Evolutionary conservation across 2,888 invertebrate genomes (phyloP).

Genomic region (Lepidonotus clava): DNA sequence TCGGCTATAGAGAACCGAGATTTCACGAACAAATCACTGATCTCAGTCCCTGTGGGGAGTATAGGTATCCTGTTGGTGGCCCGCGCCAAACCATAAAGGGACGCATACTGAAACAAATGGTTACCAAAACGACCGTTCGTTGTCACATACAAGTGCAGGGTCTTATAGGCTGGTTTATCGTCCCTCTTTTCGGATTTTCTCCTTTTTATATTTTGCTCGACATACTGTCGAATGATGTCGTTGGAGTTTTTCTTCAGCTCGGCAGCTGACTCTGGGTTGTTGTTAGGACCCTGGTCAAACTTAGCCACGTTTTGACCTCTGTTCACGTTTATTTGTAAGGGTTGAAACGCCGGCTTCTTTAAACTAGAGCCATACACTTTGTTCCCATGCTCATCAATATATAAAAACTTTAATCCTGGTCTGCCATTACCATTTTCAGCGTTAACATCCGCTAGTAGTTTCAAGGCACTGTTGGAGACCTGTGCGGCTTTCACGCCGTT

Average conservation of each 20-base stretch:
- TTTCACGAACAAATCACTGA: conserved; percentile 28
- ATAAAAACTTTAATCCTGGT: conserved; percentile 32
- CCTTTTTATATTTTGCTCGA: conserved; percentile 29
- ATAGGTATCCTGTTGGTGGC: conserved; percentile 42
- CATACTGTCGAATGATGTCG: conserved; percentile 33
- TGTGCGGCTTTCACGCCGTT: not conserved
- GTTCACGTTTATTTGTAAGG: conserved; percentile 38
- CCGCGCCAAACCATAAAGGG: conserved; percentile 59
- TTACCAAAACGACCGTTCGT: conserved; percentile 55
- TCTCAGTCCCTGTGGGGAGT: not conserved
- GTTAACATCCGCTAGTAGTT: not conserved
- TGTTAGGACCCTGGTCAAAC: not conserved
- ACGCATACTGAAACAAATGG: conserved; percentile 58
- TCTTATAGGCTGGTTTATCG: conserved; percentile 6
- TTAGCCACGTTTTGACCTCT: not conserved
- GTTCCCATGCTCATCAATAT: conserved; percentile 45
- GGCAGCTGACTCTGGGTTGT: not conserved
- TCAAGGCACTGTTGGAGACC: not conserved
- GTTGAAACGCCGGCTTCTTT: not conserved
- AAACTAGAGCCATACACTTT: conserved; percentile 27
- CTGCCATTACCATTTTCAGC: not conserved
- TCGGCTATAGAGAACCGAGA: not conserved
- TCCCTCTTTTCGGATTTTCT: not conserved
- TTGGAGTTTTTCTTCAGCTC: conserved; percentile 26
- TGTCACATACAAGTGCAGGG: conserved; percentile 38